These are phyloP conservation scores for Tragulus kanchil DNA, from an alignment of 2,113 vertebrate species.

Conservation along the genomic window DNA sequence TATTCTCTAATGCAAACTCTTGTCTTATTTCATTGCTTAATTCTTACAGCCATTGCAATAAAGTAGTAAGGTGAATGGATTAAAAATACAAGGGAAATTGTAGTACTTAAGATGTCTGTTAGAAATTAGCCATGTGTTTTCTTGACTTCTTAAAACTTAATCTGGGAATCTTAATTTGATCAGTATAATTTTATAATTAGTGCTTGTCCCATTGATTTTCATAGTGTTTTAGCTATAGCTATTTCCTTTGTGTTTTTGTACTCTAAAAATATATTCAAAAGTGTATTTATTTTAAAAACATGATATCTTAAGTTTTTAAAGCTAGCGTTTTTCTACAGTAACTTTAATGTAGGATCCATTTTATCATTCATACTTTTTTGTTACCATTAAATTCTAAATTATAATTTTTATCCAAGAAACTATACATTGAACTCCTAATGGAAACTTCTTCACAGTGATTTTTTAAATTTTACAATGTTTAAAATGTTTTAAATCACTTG, in stretches of 20 bases:
- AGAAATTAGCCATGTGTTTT: neutral
- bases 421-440: neutral
- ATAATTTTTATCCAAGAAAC: conserved; percentile 36
- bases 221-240: neutral
- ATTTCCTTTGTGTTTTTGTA: conserved; percentile 41
- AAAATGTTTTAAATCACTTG: conserved; percentile 45
- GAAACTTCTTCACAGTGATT: conserved; percentile 38
- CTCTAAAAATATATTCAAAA: conserved; percentile 42
- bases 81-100: conserved; percentile 51
- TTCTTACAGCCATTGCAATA: conserved; percentile 10
- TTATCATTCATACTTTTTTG: conserved; percentile 41
- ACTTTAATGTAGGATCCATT: conserved; percentile 29
- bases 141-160: conserved; percentile 24
- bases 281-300: conserved; percentile 50
- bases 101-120: neutral
- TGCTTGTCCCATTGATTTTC: conserved; percentile 51
- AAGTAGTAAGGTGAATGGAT: conserved; percentile 38
- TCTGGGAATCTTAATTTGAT: neutral
- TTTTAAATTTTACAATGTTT: conserved; percentile 28
- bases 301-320: conserved; percentile 58
- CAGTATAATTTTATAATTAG: conserved; percentile 46
- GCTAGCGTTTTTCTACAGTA: conserved; percentile 58
- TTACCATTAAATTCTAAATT: conserved; percentile 58
- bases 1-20: neutral
- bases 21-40: conserved; percentile 34